These are phyloP conservation scores for Phocides pigmalion DNA, from an alignment of 1,140 invertebrate genomes.

Conservation along the genomic window DNA sequence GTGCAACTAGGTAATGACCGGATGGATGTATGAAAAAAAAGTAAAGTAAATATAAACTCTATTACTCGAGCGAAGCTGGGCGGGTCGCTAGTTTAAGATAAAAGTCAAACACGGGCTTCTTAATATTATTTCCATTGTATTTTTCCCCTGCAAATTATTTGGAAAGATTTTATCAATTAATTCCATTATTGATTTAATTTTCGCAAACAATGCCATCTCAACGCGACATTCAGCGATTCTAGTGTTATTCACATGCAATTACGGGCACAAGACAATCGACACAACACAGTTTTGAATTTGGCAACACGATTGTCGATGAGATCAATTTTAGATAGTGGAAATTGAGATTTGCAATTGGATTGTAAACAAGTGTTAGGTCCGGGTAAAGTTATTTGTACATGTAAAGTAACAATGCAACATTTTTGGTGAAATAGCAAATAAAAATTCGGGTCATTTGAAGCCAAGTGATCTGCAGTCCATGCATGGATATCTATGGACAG, in stretches of 20 bases:
- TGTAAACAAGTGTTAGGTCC: not conserved
- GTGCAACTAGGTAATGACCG: too few species aligned
- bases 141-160: not conserved
- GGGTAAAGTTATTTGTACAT: not conserved
- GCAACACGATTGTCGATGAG: not conserved
- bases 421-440: too few species aligned
- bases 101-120: too few species aligned
- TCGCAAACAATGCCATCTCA: not conserved
- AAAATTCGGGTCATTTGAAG: too few species aligned
- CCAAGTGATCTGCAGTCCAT: too few species aligned
- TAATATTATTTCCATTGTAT: not conserved
- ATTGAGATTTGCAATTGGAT: not conserved
- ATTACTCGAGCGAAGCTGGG: too few species aligned
- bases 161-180: not conserved
- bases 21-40: too few species aligned
- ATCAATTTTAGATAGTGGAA: not conserved
- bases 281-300: not conserved
- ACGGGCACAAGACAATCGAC: not conserved
- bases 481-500: too few species aligned
- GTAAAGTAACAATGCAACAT: not conserved
- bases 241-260: not conserved
- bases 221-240: not conserved
- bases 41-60: too few species aligned
- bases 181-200: not conserved
- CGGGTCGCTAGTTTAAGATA: too few species aligned